A percentile compares a stretch with the other conserved stretches of the same genome.
Conservation (phyloP, 2,797 vertebrate genomes). For the Melanotaenia boesemani region DNA sequence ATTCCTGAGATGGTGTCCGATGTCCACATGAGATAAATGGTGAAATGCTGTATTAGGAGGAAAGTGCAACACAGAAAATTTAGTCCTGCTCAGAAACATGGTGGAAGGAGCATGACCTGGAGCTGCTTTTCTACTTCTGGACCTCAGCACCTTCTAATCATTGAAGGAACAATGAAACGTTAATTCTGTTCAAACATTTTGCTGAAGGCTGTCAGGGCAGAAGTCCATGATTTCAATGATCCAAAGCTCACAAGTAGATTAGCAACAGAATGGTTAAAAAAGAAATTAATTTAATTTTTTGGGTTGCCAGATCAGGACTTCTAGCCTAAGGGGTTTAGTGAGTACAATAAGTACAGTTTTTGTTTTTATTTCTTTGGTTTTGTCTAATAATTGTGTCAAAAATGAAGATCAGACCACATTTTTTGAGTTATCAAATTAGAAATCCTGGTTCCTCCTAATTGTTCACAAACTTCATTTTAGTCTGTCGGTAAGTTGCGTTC, state of each 20-base stretch:
- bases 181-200: neutral
- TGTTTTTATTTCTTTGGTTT: neutral
- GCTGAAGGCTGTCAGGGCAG: neutral
- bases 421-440: neutral
- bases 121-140: neutral
- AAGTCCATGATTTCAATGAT: neutral
- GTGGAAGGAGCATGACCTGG: neutral
- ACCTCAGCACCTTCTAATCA: neutral
- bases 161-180: neutral
- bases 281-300: neutral
- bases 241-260: neutral
- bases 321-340: neutral
- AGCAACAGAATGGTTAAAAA: neutral
- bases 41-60: too few relatives aligned
- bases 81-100: neutral
- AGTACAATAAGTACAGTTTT: too few relatives aligned
- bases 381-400: neutral
- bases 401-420: neutral
- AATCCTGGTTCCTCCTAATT: neutral
- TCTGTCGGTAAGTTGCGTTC: neutral
- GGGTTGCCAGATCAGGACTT: neutral
- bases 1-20: too few relatives aligned
- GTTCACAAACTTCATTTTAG: neutral
- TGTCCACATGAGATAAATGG: too few relatives aligned
- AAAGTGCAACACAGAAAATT: too few relatives aligned